Conservation (phyloP, 2,113 vertebrate species). For the Tachysurus fulvidraco region DNA sequence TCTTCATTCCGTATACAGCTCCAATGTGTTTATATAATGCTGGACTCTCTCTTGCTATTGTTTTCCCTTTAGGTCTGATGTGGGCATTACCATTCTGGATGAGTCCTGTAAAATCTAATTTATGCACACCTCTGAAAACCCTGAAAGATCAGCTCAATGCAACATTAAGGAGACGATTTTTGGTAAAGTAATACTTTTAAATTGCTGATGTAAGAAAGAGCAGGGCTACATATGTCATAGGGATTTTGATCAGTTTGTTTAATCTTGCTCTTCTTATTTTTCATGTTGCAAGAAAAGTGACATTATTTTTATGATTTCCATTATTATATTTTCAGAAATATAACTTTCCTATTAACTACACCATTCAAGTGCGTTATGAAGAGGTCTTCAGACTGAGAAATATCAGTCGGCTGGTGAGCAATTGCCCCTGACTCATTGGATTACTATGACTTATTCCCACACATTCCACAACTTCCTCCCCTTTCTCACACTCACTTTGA, state of each 20-base stretch:
- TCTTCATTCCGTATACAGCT: not conserved
- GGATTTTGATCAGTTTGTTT: not conserved
- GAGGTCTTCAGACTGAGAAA: slow-evolving; percentile 72
- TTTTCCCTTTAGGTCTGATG: slow-evolving; percentile 61
- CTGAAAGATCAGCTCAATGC: slow-evolving; percentile 66
- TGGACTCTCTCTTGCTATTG: not conserved
- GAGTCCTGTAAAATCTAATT: slow-evolving; percentile 37
- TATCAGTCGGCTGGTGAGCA: slow-evolving; percentile 71
- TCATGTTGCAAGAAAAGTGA: not conserved
- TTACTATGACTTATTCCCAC: slow-evolving; percentile 20
- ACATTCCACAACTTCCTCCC: not conserved
- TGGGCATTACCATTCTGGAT: slow-evolving; percentile 57
- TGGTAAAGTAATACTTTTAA: slow-evolving; percentile 65
- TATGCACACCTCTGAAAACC: slow-evolving; percentile 69
- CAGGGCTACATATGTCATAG: not conserved
- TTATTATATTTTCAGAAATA: slow-evolving; percentile 64
- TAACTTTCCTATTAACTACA: slow-evolving; percentile 77
- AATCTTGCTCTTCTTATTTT: not conserved
- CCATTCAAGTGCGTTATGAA: slow-evolving; percentile 66
- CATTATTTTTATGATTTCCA: not conserved
- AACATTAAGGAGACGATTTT: slow-evolving; percentile 65
- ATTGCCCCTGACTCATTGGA: slow-evolving; percentile 37
- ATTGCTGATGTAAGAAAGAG: not conserved
- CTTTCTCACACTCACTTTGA: not conserved
- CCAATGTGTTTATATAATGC: not conserved